Conservation (phyloP, 2,888 invertebrate species). For the Catocala sponsa region DNA sequence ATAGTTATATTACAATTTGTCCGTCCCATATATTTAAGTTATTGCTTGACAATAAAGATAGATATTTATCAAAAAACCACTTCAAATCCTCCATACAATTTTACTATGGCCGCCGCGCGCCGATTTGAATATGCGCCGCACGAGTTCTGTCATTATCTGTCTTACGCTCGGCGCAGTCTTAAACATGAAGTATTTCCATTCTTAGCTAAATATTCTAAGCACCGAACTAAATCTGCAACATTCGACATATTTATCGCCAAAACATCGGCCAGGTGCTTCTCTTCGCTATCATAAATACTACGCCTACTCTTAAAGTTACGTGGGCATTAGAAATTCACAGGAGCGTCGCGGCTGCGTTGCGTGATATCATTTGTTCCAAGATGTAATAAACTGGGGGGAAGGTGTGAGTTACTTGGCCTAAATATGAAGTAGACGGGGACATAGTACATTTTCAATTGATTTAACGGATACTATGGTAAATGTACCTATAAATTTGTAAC, state of each 20-base stretch:
- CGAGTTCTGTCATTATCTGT: too few relatives aligned
- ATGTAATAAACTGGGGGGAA: constrained; percentile 11
- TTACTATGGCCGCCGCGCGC: too few relatives aligned
- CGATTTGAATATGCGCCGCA: too few relatives aligned
- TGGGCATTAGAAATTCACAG: constrained; percentile 43
- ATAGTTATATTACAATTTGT: too few relatives aligned
- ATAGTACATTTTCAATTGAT: neutral
- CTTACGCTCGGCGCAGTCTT: too few relatives aligned
- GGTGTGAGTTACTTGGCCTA: constrained; percentile 3
- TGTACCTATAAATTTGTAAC: too few relatives aligned
- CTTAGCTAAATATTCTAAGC: neutral
- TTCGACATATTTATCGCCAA: constrained; percentile 2
- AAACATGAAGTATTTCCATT: neutral
- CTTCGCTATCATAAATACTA: constrained; percentile 14
- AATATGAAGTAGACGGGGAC: neutral
- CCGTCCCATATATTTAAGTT: too few relatives aligned
- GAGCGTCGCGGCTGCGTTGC: constrained; percentile 29
- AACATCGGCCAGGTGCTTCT: constrained; percentile 14
- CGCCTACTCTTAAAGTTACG: constrained; percentile 5
- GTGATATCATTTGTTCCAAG: constrained; percentile 42
- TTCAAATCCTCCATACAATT: too few relatives aligned
- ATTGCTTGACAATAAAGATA: too few relatives aligned
- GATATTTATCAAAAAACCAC: too few relatives aligned
- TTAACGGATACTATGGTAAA: too few relatives aligned
- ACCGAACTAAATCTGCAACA: neutral